Conservation (phyloP, 1,140 invertebrate genomes). For the Lordiphosa mommai region DNA sequence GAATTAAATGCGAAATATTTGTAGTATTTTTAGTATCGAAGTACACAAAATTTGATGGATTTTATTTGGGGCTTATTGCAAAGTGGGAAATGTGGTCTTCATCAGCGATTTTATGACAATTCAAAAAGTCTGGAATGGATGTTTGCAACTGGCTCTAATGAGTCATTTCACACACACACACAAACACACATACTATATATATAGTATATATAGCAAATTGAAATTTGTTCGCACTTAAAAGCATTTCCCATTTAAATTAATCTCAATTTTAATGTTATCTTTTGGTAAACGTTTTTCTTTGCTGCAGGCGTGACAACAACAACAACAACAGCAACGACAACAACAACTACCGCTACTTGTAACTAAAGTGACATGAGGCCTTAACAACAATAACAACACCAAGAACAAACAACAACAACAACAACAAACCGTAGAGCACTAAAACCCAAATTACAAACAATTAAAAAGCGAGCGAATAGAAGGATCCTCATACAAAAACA, state of each 20-base stretch:
- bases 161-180: too few species aligned
- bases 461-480: slow-evolving; percentile 51
- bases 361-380: slow-evolving; percentile 75
- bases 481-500: slow-evolving; percentile 20
- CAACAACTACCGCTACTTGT: slow-evolving; percentile 49
- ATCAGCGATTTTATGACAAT: too few species aligned
- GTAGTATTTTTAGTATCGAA: too few species aligned
- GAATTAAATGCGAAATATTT: too few species aligned
- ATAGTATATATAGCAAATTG: too few species aligned
- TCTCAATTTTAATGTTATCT: slow-evolving; percentile 56
- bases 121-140: too few species aligned
- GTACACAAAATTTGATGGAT: too few species aligned
- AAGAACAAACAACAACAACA: slow-evolving; percentile 13
- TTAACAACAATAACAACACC: slow-evolving; percentile 55
- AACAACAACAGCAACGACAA: slow-evolving; percentile 21
- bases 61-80: too few species aligned
- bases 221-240: too few species aligned
- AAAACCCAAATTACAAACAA: slow-evolving; percentile 70
- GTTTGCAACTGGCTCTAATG: too few species aligned
- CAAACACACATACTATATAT: too few species aligned
- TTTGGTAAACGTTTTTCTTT: neutral
- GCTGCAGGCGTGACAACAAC: slow-evolving; percentile 17
- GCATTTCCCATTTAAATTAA: slow-evolving; percentile 43
- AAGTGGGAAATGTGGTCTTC: too few species aligned
- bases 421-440: slow-evolving; percentile 45